Evolutionary conservation across 1,140 invertebrate species (phyloP).

Genomic region (Drosophila persimilis): DNA sequence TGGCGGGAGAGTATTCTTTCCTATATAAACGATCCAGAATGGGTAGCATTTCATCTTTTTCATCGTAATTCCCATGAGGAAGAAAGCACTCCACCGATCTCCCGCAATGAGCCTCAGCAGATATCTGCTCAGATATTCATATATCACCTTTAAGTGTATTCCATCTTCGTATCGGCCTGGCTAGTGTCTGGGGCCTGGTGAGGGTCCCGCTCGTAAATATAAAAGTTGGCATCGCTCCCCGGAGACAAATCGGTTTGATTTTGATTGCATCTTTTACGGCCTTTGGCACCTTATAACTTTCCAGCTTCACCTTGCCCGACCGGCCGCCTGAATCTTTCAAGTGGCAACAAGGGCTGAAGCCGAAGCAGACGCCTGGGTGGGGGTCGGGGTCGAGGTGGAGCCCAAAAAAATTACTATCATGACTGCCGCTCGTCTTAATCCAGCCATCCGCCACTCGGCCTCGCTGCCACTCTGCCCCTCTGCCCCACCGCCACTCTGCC

Average conservation of each 20-base stretch:
- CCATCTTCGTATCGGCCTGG: constrained; percentile 15
- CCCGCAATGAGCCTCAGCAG: not conserved
- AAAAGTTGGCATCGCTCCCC: constrained; percentile 76
- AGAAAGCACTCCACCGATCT: too few species aligned
- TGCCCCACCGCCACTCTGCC: constrained; percentile 1
- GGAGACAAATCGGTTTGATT: constrained; percentile 81
- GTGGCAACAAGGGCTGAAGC: constrained; percentile 3
- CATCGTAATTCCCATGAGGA: too few species aligned
- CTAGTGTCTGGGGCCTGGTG: constrained; percentile 1
- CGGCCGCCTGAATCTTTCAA: constrained; percentile 24
- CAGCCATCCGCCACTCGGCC: constrained; percentile 7
- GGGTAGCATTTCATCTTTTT: too few species aligned
- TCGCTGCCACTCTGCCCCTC: not conserved
- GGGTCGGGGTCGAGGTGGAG: too few species aligned
- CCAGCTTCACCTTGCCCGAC: constrained; percentile 20
- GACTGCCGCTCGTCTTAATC: constrained; percentile 42
- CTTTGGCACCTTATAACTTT: constrained; percentile 80
- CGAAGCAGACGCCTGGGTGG: too few species aligned
- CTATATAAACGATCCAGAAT: too few species aligned
- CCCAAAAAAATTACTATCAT: constrained; percentile 19
- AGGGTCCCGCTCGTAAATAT: constrained; percentile 62
- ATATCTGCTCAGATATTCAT: constrained; percentile 31
- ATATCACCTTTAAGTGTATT: constrained; percentile 38
- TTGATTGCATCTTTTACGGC: constrained; percentile 79
- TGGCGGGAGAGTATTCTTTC: not conserved